phyloP scores from a whole-genome alignment of 2,888 invertebrate genomes.

The Frankliniella intonsa region DNA sequence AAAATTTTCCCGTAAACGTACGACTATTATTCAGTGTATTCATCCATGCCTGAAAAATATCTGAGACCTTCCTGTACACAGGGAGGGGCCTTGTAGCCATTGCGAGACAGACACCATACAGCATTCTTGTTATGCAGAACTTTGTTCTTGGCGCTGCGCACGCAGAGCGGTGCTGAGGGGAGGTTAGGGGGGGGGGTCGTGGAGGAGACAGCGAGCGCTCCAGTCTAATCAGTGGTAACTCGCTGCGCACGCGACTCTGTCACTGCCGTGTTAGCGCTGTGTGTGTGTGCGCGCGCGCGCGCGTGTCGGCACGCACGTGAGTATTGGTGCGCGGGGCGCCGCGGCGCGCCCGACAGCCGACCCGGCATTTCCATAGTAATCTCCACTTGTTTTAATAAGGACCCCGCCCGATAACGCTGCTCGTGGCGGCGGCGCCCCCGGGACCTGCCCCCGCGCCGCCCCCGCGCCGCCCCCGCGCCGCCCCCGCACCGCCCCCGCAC shows the following conservation, averaged over 20 bases:
- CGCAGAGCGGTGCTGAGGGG: background rate
- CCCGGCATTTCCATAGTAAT: conserved; percentile 17
- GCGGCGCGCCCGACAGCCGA: background rate
- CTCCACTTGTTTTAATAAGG: conserved; percentile 26
- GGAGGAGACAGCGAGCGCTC: background rate
- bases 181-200: background rate
- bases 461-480: background rate
- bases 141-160: too few species aligned
- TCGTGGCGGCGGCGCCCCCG: background rate
- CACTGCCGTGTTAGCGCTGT: background rate
- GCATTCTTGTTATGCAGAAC: too few species aligned
- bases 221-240: conserved; percentile 13
- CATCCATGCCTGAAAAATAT: too few species aligned
- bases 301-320: background rate
- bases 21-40: too few species aligned
- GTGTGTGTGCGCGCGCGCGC: background rate
- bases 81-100: too few species aligned
- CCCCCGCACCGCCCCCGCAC: background rate
- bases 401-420: background rate
- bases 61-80: too few species aligned
- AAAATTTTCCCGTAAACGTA: too few species aligned
- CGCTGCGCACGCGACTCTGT: background rate
- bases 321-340: background rate
- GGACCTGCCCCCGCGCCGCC: background rate
- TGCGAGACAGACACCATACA: background rate